Evolutionary conservation across 2,888 invertebrate species (phyloP).

Genomic region (Drosophila limbata): DNA sequence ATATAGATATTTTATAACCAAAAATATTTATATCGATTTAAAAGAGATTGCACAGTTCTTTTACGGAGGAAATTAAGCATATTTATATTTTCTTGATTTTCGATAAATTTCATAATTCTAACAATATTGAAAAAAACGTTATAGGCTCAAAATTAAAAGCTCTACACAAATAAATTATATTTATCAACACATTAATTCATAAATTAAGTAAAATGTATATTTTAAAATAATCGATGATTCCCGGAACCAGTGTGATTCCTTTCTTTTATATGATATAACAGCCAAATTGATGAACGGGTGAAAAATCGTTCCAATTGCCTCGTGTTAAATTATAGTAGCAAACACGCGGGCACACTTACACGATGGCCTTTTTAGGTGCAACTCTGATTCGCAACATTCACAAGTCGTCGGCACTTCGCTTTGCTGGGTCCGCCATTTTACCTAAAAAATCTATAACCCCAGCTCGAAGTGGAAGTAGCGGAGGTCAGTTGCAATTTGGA

Average conservation of each 20-base stretch:
- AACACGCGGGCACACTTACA: conserved; percentile 56
- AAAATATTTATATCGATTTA: neutral
- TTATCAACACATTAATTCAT: neutral
- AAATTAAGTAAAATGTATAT: neutral
- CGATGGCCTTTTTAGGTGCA: conserved; percentile 77
- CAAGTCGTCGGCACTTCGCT: conserved; percentile 68
- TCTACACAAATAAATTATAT: neutral
- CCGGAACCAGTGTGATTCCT: conserved; percentile 29
- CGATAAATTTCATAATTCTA: neutral
- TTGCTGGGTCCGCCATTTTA: conserved; percentile 79
- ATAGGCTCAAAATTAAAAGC: neutral
- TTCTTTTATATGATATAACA: conserved; percentile 47
- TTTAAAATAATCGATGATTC: neutral
- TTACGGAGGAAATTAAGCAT: neutral
- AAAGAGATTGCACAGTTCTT: neutral
- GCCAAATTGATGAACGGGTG: conserved; percentile 23
- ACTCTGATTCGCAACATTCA: conserved; percentile 78
- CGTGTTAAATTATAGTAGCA: conserved; percentile 40
- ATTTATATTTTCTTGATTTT: neutral
- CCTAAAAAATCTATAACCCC: conserved; percentile 75
- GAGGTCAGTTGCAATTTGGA: conserved; percentile 85
- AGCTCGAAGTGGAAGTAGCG: conserved; percentile 60
- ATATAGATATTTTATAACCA: neutral
- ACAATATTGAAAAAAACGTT: neutral
- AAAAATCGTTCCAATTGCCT: conserved; percentile 28